These are phyloP conservation scores for Microchrysa polita DNA, from an alignment of 2,888 invertebrate species.

Conservation along the genomic window DNA sequence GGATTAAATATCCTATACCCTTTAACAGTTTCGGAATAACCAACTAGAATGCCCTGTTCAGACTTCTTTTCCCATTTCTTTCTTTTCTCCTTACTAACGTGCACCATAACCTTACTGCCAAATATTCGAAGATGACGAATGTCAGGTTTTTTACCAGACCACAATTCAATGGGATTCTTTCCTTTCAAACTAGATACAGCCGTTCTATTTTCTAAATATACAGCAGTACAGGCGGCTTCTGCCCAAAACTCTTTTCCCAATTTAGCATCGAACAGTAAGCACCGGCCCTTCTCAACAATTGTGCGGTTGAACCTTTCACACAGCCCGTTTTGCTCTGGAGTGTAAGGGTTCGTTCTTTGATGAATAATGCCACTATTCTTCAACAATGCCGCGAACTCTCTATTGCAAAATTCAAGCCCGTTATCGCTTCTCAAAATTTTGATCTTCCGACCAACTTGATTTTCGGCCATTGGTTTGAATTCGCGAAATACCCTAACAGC, in stretches of 20 bases:
- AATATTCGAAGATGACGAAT: too few relatives aligned
- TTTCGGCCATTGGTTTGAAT: neutral
- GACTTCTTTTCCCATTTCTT: too few relatives aligned
- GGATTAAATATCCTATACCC: too few relatives aligned
- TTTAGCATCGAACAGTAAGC: conserved; percentile 9
- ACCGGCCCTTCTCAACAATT: conserved; percentile 8
- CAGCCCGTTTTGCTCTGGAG: neutral
- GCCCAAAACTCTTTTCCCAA: conserved; percentile 5
- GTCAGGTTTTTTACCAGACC: too few relatives aligned
- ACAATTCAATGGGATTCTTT: too few relatives aligned
- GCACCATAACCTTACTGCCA: too few relatives aligned
- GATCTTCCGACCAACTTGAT: too few relatives aligned
- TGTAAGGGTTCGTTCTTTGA: neutral
- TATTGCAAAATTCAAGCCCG: neutral
- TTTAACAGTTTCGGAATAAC: too few relatives aligned
- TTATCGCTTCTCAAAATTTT: neutral
- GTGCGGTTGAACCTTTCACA: conserved; percentile 5
- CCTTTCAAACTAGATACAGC: too few relatives aligned
- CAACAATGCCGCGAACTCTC: neutral
- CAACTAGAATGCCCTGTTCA: too few relatives aligned
- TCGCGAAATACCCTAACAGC: neutral
- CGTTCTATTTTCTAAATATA: neutral
- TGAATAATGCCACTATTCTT: neutral
- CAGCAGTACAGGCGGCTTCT: neutral
- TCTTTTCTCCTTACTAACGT: too few relatives aligned